Evolutionary conservation across 1,140 invertebrate genomes (phyloP).

Genomic region (Monochamus saltuarius): DNA sequence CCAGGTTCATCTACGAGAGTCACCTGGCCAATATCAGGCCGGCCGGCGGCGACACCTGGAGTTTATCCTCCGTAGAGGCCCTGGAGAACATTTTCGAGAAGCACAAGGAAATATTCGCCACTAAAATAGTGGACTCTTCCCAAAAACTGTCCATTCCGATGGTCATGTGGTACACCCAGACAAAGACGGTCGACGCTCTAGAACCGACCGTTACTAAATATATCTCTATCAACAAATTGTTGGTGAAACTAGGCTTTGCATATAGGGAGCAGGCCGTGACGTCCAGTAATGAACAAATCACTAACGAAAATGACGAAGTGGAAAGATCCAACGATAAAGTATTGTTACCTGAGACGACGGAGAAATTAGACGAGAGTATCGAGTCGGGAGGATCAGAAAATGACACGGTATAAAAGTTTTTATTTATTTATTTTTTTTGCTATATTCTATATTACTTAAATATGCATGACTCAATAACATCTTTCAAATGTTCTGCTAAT

Average conservation of each 20-base stretch:
- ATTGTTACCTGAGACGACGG: no score
- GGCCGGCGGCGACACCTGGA: constrained; percentile 35
- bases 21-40: constrained; percentile 33
- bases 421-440: no score
- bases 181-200: constrained; percentile 24
- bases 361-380: no score
- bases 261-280: constrained; percentile 15
- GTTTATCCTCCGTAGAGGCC: constrained; percentile 30
- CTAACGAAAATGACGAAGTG: neutral
- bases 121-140: neutral
- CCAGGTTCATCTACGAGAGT: constrained; percentile 20
- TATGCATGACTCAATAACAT: no score
- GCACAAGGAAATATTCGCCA: constrained; percentile 25
- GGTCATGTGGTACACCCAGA: constrained; percentile 26
- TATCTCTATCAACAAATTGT: constrained; percentile 29
- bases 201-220: constrained; percentile 30
- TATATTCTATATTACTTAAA: no score
- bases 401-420: no score
- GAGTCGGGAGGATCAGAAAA: no score
- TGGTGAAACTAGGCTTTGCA: constrained; percentile 33
- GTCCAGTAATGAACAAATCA: neutral
- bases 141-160: constrained; percentile 20
- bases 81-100: constrained; percentile 29
- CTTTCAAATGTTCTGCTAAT: no score
- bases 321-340: neutral